Evolutionary conservation across 2,797 vertebrate genomes (phyloP), one percentile per base, ranked within the genome.

Genomic region (Sebastiscus albofasciatus): DNA sequence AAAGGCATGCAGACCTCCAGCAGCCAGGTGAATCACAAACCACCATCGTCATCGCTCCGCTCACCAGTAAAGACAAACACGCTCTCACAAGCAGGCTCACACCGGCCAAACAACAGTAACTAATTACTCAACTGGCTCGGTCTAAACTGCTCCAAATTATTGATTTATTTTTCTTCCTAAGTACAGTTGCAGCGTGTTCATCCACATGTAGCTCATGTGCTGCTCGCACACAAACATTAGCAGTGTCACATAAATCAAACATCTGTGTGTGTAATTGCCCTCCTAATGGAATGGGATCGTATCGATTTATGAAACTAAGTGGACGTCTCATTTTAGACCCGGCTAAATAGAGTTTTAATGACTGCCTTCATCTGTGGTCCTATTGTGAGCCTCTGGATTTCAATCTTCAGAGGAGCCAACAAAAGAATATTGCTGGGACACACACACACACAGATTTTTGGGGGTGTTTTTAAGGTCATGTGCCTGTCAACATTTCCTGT

Each of bases 261-360:
- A 73, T 82, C 76, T 79, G 76, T 67, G 73, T 91, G 75, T 90
- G 81, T 91, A 90, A 93, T 88, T 85, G 85, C 49, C 56, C 66
- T 79, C 74, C 77, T 80, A 89, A 93, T 93, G 81, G 87, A 90
- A 89, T 20, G 29, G 71, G 67, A 82, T 79, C 60, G 20, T 81
- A 93, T 94, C 61, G 77, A 94, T 92, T 88, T 46, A 73, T 78
- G 81, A 82, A 87, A 83, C 89, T 81, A 86, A 90, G 83, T 81
- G 85, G 79, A 86, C 65, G 64, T 77, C 77, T 86, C 66, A 67
- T 86, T 87, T 83, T 59, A 81, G 81, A 31, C 64, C 60, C 4
- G 4, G 10, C 67, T 88, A 68, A 83, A 89, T 77, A 76, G 80
- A 81, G 75, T 91, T 90, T 86, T 88, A 87, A 91, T 80, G 77